Evolutionary conservation across 2,113 vertebrate genomes (phyloP), one percentile per base, ranked within the genome.

Genomic region (Rallus limicola): DNA sequence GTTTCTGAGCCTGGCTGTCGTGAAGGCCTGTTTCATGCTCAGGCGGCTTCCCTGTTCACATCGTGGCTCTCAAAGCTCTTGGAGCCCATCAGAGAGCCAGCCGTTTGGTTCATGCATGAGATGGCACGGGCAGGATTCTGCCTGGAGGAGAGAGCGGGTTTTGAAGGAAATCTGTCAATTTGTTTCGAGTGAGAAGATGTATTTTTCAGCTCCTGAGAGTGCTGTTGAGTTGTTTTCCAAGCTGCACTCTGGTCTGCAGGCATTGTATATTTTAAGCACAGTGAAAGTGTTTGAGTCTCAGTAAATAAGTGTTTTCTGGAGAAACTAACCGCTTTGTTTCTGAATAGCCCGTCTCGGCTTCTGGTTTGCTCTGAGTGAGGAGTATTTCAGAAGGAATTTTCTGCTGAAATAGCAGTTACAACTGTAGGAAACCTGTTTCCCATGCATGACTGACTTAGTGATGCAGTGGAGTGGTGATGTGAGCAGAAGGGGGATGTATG

Each of bases 111-210:
- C 90, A 87, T 75, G 95, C 83, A 50, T 91, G 94, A 97, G 91
- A 69, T 93, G 94, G 95, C 12, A 23, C 5, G 10, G 55, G 93
- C 84, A 93, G 74, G 85, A 77, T 92, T 92, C 89, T 89, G 95
- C 96, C 95, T 93, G 92, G 42, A 95, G 91, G 90, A 90, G 85
- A 76, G 68, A 95, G 70, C 9, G 42, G 90, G 82, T 82, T 94
- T 94, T 92, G 95, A 96, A 96, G 92, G 95, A 97, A 94, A 97
- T 96, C 88, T 97, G 95, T 96, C 96, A 92, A 80, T 96, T 95
- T 90, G 31, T 82, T 90, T 90, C 5, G 2, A 95, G 86, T 82
- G 86, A 91, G 92, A 75, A 86, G 92, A 95, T 81, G 90, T 90
- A 55, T 96, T 96, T 96, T 94, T 86, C 90, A 79, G 93, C 93